phyloP scores from a whole-genome alignment of 1,140 invertebrate species.

The Drosophila nikananu region DNA sequence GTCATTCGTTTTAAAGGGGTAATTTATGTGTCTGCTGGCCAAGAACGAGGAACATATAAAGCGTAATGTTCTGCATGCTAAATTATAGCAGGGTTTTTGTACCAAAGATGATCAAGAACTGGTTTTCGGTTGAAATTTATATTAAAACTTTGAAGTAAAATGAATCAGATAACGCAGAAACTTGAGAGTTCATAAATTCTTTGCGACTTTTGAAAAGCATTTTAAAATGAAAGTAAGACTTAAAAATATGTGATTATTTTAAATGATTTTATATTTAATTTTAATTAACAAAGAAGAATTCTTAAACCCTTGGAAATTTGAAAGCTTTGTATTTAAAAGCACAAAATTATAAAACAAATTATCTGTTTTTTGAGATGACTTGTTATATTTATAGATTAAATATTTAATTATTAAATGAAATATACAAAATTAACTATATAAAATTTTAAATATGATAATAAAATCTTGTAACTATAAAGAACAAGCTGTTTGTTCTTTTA shows the following conservation, averaged over 20 bases:
- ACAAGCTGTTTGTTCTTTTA: too few relatives aligned
- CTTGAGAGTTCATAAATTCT: background rate
- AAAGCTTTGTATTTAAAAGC: too few relatives aligned
- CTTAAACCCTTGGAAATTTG: too few relatives aligned
- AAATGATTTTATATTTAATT: background rate
- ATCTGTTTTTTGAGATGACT: too few relatives aligned
- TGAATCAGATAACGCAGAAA: background rate
- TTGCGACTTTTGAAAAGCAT: background rate
- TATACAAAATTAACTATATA: too few relatives aligned
- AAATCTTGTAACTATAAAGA: too few relatives aligned
- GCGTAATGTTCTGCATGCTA: slow-evolving; percentile 15
- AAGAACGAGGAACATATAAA: slow-evolving; percentile 26
- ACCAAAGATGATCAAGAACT: background rate
- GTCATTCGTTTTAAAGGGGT: slow-evolving; percentile 39
- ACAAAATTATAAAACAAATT: too few relatives aligned
- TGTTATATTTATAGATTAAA: too few relatives aligned
- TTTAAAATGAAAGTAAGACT: too few relatives aligned
- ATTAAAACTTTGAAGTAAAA: background rate
- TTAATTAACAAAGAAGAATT: too few relatives aligned
- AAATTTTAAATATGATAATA: too few relatives aligned
- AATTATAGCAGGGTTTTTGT: background rate
- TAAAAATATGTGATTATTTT: background rate
- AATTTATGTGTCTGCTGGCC: slow-evolving; percentile 22
- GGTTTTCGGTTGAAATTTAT: background rate
- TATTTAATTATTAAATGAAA: too few relatives aligned